phyloP scores from a whole-genome alignment of 2,113 vertebrate genomes.

The Merops nubicus region DNA sequence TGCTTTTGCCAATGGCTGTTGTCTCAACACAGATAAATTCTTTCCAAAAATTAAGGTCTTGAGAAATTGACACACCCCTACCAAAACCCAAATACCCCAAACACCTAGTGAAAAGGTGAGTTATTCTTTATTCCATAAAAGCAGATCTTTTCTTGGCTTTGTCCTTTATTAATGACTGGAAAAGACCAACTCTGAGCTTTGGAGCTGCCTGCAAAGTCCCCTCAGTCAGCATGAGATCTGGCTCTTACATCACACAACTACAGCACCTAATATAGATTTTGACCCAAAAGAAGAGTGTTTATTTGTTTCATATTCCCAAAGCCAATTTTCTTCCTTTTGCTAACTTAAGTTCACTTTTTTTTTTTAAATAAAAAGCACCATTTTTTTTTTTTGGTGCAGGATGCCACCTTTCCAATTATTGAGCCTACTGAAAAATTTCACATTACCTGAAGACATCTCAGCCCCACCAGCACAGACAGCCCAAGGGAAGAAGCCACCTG shows the following conservation, averaged over 20 bases:
- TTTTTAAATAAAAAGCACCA: not conserved
- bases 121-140: not conserved
- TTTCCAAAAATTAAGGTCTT: not conserved
- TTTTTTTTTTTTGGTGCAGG: not conserved
- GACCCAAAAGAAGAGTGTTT: not conserved
- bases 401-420: not conserved
- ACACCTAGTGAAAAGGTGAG: not conserved
- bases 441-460: not conserved
- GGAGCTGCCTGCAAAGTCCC: not conserved
- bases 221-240: not conserved
- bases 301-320: not conserved
- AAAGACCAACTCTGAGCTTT: not conserved
- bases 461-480: rapidly evolving
- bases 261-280: not conserved
- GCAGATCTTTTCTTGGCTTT: not conserved
- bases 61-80: not conserved
- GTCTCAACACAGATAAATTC: not conserved
- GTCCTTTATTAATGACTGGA: not conserved
- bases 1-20: not conserved
- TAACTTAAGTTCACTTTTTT: not conserved
- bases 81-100: not conserved
- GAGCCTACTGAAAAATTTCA: not conserved
- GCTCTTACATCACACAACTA: not conserved
- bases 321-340: not conserved
- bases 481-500: not conserved